Conservation (phyloP, 2,888 invertebrate genomes). For the Trisateles emortualis region DNA sequence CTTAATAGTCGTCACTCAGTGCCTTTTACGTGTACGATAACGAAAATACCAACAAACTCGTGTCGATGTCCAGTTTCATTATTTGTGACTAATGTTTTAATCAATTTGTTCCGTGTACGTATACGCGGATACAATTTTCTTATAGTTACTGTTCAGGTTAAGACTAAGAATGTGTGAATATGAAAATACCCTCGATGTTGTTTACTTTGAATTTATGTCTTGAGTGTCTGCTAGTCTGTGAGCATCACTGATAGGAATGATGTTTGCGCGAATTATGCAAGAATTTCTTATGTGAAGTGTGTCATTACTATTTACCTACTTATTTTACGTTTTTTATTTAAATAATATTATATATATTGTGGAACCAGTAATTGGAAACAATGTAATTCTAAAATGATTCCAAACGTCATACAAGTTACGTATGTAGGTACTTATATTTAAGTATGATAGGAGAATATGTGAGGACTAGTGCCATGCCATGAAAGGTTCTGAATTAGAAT, state of each 20-base stretch:
- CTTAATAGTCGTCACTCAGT: slow-evolving; percentile 57
- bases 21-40: slow-evolving; percentile 61
- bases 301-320: slow-evolving; percentile 52
- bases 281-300: slow-evolving; percentile 73
- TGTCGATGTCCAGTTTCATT: slow-evolving; percentile 40
- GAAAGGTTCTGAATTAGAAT: slow-evolving; percentile 86
- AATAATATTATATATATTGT: slow-evolving; percentile 50
- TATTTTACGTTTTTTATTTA: slow-evolving; percentile 45
- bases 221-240: slow-evolving; percentile 85
- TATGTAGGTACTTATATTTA: slow-evolving; percentile 69
- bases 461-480: slow-evolving; percentile 86
- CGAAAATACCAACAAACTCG: slow-evolving; percentile 32
- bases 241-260: slow-evolving; percentile 85
- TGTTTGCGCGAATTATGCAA: slow-evolving; percentile 86
- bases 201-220: slow-evolving; percentile 50
- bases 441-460: slow-evolving; percentile 85
- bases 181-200: slow-evolving; percentile 30
- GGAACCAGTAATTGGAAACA: slow-evolving; percentile 47
- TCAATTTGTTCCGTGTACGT: slow-evolving; percentile 36
- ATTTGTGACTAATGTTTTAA: slow-evolving; percentile 42
- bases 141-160: slow-evolving; percentile 26
- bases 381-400: slow-evolving; percentile 59
- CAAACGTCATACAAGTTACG: slow-evolving; percentile 54
- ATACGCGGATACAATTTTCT: slow-evolving; percentile 19
- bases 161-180: slow-evolving; percentile 26